Evolutionary conservation across 2,113 vertebrate genomes (phyloP).

Genomic region (Saccopteryx leptura): DNA sequence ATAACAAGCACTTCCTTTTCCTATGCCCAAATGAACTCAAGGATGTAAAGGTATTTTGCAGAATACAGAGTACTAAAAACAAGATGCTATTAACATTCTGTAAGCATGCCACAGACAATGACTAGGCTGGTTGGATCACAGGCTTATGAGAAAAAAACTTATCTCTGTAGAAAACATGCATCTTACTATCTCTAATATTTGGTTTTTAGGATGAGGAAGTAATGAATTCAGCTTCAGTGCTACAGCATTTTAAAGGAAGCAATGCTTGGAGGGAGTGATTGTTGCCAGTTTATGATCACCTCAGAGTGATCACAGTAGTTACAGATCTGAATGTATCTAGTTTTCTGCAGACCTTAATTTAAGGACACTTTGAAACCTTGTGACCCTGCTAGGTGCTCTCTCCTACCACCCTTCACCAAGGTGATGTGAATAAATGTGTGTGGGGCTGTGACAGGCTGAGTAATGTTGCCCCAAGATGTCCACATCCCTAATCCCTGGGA

Average conservation of each 20-base stretch:
- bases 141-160: slow-evolving; percentile 10
- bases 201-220: slow-evolving; percentile 46
- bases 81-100: not conserved
- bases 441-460: not conserved
- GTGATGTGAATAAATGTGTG: not conserved
- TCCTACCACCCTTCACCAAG: not conserved
- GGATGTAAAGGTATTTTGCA: not conserved
- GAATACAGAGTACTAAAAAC: not conserved
- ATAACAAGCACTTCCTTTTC: slow-evolving; percentile 17
- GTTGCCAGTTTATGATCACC: not conserved
- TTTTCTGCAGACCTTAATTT: slow-evolving; percentile 17
- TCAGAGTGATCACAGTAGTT: not conserved
- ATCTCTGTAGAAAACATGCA: not conserved
- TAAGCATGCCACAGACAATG: not conserved
- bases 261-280: not conserved
- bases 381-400: not conserved
- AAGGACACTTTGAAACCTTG: not conserved
- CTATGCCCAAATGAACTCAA: not conserved
- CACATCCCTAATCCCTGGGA: not conserved
- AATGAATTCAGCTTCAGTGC: not conserved
- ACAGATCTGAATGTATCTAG: not conserved
- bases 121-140: not conserved
- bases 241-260: slow-evolving; percentile 45
- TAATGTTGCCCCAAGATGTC: not conserved
- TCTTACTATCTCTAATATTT: slow-evolving; percentile 29